These are phyloP conservation scores for Ictidomys tridecemlineatus DNA, from an alignment of 2,113 vertebrate genomes.

Conservation along the genomic window DNA sequence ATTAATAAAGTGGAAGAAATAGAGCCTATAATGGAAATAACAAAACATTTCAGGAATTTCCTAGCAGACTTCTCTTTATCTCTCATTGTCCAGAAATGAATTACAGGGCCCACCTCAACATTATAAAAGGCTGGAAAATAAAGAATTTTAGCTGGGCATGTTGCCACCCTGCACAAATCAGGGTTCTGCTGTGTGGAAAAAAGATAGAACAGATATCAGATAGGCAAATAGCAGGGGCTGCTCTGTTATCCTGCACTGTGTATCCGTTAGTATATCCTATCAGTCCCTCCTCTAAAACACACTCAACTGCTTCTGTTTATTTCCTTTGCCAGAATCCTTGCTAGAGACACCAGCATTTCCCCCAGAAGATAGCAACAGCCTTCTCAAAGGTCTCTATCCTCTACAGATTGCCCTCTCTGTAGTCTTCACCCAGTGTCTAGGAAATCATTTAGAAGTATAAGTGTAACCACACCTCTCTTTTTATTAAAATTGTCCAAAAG, in stretches of 20 bases:
- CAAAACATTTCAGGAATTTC: neutral
- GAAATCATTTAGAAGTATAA: neutral
- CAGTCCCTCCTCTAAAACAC: neutral
- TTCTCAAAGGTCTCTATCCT: neutral
- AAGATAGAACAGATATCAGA: neutral
- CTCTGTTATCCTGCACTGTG: neutral
- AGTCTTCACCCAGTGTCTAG: neutral
- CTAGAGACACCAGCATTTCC: neutral
- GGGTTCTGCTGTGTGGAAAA: neutral
- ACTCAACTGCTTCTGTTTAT: neutral
- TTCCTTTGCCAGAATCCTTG: neutral
- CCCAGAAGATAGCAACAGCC: neutral
- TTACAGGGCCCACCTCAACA: no score
- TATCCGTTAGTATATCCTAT: neutral
- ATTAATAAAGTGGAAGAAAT: neutral
- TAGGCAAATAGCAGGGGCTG: neutral
- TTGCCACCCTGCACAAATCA: neutral
- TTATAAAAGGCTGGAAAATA: neutral
- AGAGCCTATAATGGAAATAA: neutral
- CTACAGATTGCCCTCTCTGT: fast-evolving
- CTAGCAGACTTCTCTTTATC: neutral
- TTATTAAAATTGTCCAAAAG: neutral
- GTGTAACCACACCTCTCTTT: neutral
- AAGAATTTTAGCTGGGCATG: neutral
- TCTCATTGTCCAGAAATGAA: neutral